These are phyloP conservation scores for Cataglyphis hispanica DNA, from an alignment of 1,140 invertebrate genomes.

Conservation along the genomic window DNA sequence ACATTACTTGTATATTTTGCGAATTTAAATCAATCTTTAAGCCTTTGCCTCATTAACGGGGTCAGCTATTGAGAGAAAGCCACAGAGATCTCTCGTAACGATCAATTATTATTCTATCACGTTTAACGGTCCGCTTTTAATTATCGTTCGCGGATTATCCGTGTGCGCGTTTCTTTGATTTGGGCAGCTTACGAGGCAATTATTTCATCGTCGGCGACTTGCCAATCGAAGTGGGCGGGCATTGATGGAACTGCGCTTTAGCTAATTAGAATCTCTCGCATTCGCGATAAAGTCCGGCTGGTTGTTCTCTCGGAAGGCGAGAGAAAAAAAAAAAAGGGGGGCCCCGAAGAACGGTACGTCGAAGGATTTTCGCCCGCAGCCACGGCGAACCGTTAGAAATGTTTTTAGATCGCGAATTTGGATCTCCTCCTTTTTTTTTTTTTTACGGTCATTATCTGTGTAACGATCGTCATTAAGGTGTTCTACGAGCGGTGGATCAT, in stretches of 20 bases:
- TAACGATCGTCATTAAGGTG: slow-evolving; percentile 67
- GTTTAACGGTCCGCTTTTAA: slow-evolving; percentile 47
- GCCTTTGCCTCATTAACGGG: not conserved
- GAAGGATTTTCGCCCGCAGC: slow-evolving; percentile 62
- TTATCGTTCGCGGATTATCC: not conserved
- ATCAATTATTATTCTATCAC: slow-evolving; percentile 7
- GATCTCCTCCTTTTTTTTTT: slow-evolving; percentile 32
- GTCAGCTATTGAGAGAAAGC: not conserved
- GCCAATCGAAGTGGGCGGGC: slow-evolving; percentile 24
- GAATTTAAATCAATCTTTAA: slow-evolving; percentile 2
- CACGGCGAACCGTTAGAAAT: slow-evolving; percentile 63
- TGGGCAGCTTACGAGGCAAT: slow-evolving; percentile 3
- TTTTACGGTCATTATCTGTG: slow-evolving; percentile 40
- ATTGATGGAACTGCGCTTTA: slow-evolving; percentile 13
- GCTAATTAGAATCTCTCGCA: slow-evolving; percentile 42
- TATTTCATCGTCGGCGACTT: slow-evolving; percentile 47
- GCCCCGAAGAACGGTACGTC: slow-evolving; percentile 18
- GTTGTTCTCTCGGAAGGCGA: slow-evolving; percentile 20
- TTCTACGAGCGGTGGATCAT: slow-evolving; percentile 39
- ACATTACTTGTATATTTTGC: not conserved
- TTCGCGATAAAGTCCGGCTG: slow-evolving; percentile 44
- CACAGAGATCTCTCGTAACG: not conserved
- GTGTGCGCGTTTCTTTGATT: slow-evolving; percentile 24
- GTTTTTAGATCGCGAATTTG: slow-evolving; percentile 63
- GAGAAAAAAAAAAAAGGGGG: not conserved